phyloP scores from a whole-genome alignment of 2,797 vertebrate species.

The Hemitrygon akajei region DNA sequence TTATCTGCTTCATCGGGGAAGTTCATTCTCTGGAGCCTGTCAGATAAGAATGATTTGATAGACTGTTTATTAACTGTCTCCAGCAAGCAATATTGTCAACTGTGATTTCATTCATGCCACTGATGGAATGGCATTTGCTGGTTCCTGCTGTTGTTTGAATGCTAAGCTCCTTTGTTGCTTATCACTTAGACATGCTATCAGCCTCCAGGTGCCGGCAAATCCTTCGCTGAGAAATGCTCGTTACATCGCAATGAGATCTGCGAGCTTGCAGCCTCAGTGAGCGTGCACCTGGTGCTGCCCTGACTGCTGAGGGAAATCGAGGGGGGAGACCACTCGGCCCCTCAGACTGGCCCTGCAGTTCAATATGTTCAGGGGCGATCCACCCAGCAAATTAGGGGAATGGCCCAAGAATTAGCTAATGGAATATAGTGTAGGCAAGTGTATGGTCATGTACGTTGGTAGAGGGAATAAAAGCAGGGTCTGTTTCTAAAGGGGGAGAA shows the following conservation, averaged over 20 bases:
- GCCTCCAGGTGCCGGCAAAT: background rate
- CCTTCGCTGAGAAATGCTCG: background rate
- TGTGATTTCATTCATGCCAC: background rate
- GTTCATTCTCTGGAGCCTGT: background rate
- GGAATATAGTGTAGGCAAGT: too few relatives aligned
- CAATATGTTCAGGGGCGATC: too few relatives aligned
- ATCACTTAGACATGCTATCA: background rate
- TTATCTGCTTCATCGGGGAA: background rate
- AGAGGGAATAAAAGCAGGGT: too few relatives aligned
- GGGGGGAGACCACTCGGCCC: too few relatives aligned
- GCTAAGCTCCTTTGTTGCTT: background rate
- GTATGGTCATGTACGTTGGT: too few relatives aligned
- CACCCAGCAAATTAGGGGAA: too few relatives aligned
- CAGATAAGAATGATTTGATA: background rate
- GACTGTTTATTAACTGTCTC: constrained; percentile 28
- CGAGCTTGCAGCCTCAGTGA: background rate
- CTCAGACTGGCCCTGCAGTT: too few relatives aligned
- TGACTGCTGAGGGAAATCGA: background rate
- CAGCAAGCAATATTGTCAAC: background rate
- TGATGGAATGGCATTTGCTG: background rate
- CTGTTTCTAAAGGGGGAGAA: too few relatives aligned
- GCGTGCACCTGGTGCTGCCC: background rate
- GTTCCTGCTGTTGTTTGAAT: background rate
- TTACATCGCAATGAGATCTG: background rate
- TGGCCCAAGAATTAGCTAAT: too few relatives aligned